Percentiles rank a stretch among this genome's conserved stretches.
phyloP scores from a whole-genome alignment of 92 coral and sea anemone species.

The Porites rus region DNA sequence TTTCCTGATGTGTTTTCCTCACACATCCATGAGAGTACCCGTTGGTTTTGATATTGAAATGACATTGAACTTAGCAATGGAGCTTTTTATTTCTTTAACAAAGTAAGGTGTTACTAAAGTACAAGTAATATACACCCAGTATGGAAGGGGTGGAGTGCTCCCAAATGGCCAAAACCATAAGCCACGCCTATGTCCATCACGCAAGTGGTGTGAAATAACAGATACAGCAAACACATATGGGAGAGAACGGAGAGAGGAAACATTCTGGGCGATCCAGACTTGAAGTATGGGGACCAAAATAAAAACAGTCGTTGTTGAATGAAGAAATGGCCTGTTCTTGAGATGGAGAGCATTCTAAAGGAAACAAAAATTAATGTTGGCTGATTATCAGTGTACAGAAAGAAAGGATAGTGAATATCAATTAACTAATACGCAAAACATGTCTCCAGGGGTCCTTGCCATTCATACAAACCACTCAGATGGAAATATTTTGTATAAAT shows the following conservation, averaged over 20 bases:
- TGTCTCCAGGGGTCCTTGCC: too few relatives aligned
- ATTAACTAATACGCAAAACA: too few relatives aligned
- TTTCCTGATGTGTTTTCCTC: neutral
- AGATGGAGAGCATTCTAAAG: conserved; percentile 80
- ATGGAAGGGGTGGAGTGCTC: conserved; percentile 85
- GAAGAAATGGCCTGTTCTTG: conserved; percentile 78
- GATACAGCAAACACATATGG: conserved; percentile 84
- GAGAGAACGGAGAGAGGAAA: conserved; percentile 52
- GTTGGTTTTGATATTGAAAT: neutral
- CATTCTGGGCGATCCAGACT: conserved; percentile 75
- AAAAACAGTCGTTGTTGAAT: conserved; percentile 78
- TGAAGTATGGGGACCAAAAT: conserved; percentile 79
- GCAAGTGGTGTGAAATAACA: conserved; percentile 89
- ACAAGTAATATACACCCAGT: conserved; percentile 76
- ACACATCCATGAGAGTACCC: conserved; percentile 7
- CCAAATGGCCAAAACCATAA: conserved; percentile 98
- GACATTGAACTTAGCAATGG: conserved; percentile 28
- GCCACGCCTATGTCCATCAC: conserved; percentile 91
- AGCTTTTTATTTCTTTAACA: conserved; percentile 38
- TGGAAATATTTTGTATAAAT: too few relatives aligned
- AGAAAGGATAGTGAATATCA: too few relatives aligned
- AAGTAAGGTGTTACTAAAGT: conserved; percentile 61
- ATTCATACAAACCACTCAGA: too few relatives aligned
- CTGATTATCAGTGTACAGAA: neutral
- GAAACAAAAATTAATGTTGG: neutral